Evolutionary conservation across 2,113 vertebrate species (phyloP).

Genomic region (Sander vitreus): DNA sequence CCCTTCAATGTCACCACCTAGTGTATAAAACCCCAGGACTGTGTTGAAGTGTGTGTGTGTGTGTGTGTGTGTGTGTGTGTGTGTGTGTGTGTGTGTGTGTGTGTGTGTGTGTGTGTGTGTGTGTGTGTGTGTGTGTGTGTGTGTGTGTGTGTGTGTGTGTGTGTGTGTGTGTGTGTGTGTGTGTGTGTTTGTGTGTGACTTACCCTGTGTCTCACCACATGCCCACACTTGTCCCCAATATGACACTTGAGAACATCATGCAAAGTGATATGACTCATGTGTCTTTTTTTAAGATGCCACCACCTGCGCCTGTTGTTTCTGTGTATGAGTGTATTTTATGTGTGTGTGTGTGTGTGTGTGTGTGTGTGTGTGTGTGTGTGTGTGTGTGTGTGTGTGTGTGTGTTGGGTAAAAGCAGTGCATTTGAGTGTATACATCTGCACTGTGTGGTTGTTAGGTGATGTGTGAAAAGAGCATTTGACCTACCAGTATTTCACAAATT

Average conservation of each 20-base stretch:
- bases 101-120: slow-evolving; percentile 18
- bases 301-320: slow-evolving; percentile 44
- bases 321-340: slow-evolving; percentile 5
- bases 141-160: slow-evolving; percentile 1
- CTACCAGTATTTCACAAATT: slow-evolving; percentile 16
- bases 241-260: slow-evolving; percentile 74
- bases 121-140: slow-evolving; percentile 45
- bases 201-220: slow-evolving; percentile 64
- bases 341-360: background rate
- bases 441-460: slow-evolving; percentile 21
- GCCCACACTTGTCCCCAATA: slow-evolving; percentile 71
- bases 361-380: background rate
- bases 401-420: slow-evolving; percentile 3
- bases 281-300: slow-evolving; percentile 45
- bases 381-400: background rate
- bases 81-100: slow-evolving; percentile 15
- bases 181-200: slow-evolving; percentile 48
- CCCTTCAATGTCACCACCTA: slow-evolving; percentile 44
- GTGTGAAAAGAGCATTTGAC: slow-evolving; percentile 60
- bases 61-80: slow-evolving; percentile 5
- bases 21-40: slow-evolving; percentile 21
- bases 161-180: slow-evolving; percentile 23
- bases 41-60: background rate
- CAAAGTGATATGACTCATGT: slow-evolving; percentile 72
- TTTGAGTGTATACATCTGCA: background rate